A percentile compares a stretch with the other conserved stretches of the same genome.
These are phyloP conservation scores for Zaprionus kolodkinae DNA, from an alignment of 1,140 invertebrate species.

Conservation along the genomic window DNA sequence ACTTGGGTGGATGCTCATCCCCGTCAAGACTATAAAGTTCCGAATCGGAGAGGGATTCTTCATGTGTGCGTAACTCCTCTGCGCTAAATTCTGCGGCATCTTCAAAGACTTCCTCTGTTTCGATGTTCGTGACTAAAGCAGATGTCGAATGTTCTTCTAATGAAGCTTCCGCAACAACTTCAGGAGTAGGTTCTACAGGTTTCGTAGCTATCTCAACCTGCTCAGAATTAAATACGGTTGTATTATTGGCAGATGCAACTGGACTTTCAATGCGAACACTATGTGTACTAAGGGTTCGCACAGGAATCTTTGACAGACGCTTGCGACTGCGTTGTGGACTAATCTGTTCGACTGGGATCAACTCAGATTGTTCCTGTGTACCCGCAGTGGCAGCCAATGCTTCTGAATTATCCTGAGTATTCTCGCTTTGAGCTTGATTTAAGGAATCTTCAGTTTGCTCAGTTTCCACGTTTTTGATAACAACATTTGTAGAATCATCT, in stretches of 20 bases:
- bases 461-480: not conserved
- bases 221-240: not conserved
- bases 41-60: conserved; percentile 63
- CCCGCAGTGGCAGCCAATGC: not conserved
- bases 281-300: conserved; percentile 59
- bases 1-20: conserved; percentile 46
- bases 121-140: conserved; percentile 19
- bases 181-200: not conserved
- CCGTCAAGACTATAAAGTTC: conserved; percentile 73
- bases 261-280: conserved; percentile 63
- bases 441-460: not conserved
- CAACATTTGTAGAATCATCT: not conserved
- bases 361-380: not conserved
- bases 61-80: conserved; percentile 32
- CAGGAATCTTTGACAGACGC: conserved; percentile 70
- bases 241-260: conserved; percentile 20
- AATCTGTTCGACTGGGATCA: not conserved
- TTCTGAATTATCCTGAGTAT: not conserved
- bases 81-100: conserved; percentile 66
- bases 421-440: not conserved
- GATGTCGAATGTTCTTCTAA: conserved; percentile 5
- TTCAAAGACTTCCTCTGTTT: conserved; percentile 67
- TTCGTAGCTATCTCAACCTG: not conserved
- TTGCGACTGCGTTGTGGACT: conserved; percentile 44
- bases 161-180: not conserved